Evolutionary conservation across 1,140 invertebrate species (phyloP).

Genomic region (Drosophila bocki): DNA sequence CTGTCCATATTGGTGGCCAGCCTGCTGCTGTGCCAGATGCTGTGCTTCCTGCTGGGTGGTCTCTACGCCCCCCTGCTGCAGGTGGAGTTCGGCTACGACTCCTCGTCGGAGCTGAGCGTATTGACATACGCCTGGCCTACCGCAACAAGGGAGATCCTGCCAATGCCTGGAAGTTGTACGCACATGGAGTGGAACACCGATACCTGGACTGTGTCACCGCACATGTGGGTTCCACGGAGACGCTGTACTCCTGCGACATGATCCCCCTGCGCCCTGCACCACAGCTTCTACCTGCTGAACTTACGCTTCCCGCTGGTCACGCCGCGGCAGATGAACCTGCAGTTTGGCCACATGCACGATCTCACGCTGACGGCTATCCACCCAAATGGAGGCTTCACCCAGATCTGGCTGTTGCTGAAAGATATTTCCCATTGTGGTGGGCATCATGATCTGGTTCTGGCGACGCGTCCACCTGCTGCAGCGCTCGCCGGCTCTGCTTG

Average conservation of each 20-base stretch:
- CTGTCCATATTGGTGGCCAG: constrained; percentile 91
- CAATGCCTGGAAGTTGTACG: constrained; percentile 92
- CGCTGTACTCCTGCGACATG: constrained; percentile 94
- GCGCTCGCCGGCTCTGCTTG: constrained; percentile 94
- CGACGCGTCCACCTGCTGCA: constrained; percentile 94
- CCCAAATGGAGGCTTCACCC: constrained; percentile 99
- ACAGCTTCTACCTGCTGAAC: constrained; percentile 98
- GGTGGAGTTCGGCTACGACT: constrained; percentile 89
- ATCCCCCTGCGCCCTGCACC: constrained; percentile 96
- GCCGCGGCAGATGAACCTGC: constrained; percentile 90
- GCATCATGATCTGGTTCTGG: constrained; percentile 97
- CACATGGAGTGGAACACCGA: constrained; percentile 90
- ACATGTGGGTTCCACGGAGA: constrained; percentile 88
- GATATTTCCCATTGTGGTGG: constrained; percentile 95
- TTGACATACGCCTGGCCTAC: constrained; percentile 95
- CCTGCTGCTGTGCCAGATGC: constrained; percentile 92
- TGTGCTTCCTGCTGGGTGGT: constrained; percentile 96
- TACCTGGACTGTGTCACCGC: constrained; percentile 91
- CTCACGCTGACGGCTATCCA: constrained; percentile 94
- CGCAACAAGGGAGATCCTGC: constrained; percentile 92
- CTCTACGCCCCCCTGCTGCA: constrained; percentile 93
- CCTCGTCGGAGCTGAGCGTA: constrained; percentile 86
- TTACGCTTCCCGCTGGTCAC: constrained; percentile 93
- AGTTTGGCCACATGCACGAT: constrained; percentile 93
- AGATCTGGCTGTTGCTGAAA: constrained; percentile 98